Percentiles rank a stretch among this genome's conserved stretches.
phyloP scores from a whole-genome alignment of 2,888 invertebrate species.

The Ceriagrion tenellum region DNA sequence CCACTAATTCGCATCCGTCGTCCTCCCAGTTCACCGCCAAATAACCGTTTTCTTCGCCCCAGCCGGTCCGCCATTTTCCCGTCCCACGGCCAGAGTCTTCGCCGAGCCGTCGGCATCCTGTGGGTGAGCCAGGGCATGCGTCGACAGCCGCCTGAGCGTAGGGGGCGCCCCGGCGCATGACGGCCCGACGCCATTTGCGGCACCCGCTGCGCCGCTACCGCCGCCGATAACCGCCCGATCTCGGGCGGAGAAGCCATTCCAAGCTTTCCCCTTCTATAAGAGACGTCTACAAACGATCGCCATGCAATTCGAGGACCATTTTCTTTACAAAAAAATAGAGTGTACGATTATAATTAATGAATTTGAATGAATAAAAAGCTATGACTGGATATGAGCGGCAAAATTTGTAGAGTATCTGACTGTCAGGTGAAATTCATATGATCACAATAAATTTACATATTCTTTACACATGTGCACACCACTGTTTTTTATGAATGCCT shows the following conservation, averaged over 20 bases:
- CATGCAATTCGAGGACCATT: not conserved
- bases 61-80: conserved; percentile 37
- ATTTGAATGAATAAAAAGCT: not conserved
- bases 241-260: not conserved
- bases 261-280: not conserved
- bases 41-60: not conserved
- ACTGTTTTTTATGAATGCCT: too few relatives aligned
- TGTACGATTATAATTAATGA: not conserved
- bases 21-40: not conserved
- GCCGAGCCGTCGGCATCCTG: conserved; percentile 38
- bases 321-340: not conserved
- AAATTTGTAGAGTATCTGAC: too few relatives aligned
- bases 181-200: not conserved
- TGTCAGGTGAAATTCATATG: too few relatives aligned
- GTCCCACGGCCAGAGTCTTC: not conserved
- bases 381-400: too few relatives aligned
- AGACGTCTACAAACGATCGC: too few relatives aligned
- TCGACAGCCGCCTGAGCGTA: not conserved
- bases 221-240: not conserved
- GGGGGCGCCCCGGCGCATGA: not conserved
- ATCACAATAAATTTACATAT: too few relatives aligned
- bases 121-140: conserved; percentile 49
- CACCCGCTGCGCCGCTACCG: not conserved
- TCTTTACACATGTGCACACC: too few relatives aligned
- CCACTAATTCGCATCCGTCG: not conserved